Evolutionary conservation across 2,113 vertebrate species (phyloP), one percentile per base, ranked within the genome.

Genomic region (Neotragus pygmaeus): DNA sequence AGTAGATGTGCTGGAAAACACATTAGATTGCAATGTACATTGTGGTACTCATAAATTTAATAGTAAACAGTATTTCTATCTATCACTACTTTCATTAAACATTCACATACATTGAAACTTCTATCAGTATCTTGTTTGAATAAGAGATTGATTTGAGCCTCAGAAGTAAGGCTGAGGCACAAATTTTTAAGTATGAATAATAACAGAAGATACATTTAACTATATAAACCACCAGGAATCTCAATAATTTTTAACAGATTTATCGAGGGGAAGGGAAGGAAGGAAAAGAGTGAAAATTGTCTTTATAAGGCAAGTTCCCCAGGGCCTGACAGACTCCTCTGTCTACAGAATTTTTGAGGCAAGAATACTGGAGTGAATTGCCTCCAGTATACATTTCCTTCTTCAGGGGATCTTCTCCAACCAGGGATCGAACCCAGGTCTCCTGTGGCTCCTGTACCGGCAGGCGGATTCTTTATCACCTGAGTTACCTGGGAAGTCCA

Each of bases 21-120:
- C 10, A 43, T 53, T 47, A 33, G 2, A 25, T 0, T 80, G 43
- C 75, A 84, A 80, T 49, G 82, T 1, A 7, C 10, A 84, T 43
- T 21, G 5, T 45, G 2, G 5, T 1, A 28, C 27, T 21, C 21
- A 51, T 28, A 64, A 55, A 70, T 91, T 88, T 47, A 90, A 81
- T 53, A 60, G 77, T 43, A 49, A 81, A n/a, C 27, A 30, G 1
- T 8, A 64, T 8, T 75, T 12, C 49, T 87, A 82, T 11, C 49
- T 84, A 86, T 78, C 16, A 75, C n/a, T 60, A n/a, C 21, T 43
- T 30, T 75, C 25, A 30, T 17, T 87, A 94, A 83, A 58, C 70
- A 30, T 98, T 97, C 93, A 93, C 95, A 97, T 81, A 88, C 93
- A 98, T 95, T 94, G 39, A 98, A 97, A 95, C 77, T 7, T 78